A percentile compares a stretch with the other conserved stretches of the same genome.
Evolutionary conservation across 2,113 vertebrate genomes (phyloP).

Genomic region (Strix uralensis): DNA sequence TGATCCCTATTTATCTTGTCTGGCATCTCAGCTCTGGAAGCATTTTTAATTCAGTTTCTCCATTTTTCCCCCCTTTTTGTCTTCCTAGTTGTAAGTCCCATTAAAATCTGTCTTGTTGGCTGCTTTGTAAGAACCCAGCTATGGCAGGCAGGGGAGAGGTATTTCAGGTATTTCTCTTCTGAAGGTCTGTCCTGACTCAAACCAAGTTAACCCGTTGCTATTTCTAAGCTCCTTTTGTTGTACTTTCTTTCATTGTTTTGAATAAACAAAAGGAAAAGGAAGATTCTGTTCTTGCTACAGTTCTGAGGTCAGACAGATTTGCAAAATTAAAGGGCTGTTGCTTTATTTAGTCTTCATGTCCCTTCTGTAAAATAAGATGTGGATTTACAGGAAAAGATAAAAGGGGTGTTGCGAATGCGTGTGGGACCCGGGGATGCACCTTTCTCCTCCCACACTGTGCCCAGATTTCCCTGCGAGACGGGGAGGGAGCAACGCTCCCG

Average conservation of each 20-base stretch:
- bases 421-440: fast-evolving
- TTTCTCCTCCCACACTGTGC: background rate
- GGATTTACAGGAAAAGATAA: background rate
- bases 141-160: background rate
- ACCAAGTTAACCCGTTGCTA: background rate
- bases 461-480: background rate
- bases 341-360: background rate
- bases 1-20: conserved; percentile 36
- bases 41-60: conserved; percentile 48
- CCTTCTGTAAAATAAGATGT: background rate
- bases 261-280: background rate
- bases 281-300: background rate
- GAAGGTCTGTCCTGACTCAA: background rate
- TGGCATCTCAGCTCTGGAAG: background rate
- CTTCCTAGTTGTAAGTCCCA: background rate
- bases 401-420: fast-evolving
- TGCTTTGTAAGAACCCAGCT: background rate
- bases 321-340: background rate
- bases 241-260: background rate
- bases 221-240: background rate
- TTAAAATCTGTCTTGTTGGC: conserved; percentile 40
- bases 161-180: conserved; percentile 7
- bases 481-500: fast-evolving
- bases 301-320: background rate
- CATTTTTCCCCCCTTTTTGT: background rate